Conservation (phyloP, 2,113 vertebrate genomes). For the Scomber scombrus region DNA sequence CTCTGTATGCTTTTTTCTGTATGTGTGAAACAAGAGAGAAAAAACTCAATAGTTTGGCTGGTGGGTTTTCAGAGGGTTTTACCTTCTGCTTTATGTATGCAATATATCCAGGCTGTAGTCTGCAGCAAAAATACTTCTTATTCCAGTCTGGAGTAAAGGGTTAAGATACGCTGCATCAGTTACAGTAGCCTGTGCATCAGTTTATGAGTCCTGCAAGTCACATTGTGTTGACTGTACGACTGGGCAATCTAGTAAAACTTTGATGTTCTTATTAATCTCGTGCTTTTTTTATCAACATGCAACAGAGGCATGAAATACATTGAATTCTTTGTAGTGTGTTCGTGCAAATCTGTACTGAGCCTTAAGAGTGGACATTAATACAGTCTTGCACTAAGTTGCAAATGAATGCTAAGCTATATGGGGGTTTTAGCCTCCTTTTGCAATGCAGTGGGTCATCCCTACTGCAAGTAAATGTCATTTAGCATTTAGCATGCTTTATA, state of each 20-base stretch:
- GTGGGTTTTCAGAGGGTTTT: conserved; percentile 50
- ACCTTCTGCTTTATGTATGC: conserved; percentile 68
- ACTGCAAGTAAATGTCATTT: conserved; percentile 1
- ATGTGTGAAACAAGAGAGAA: conserved; percentile 44
- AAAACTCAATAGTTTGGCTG: conserved; percentile 79
- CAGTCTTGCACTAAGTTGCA: conserved; percentile 7
- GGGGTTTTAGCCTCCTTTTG: not conserved
- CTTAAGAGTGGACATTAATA: conserved; percentile 6
- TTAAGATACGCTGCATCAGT: conserved; percentile 44
- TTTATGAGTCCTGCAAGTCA: not conserved
- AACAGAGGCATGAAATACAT: not conserved
- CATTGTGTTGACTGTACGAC: not conserved
- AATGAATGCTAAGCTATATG: conserved; percentile 1
- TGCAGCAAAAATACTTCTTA: not conserved
- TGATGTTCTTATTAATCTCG: conserved; percentile 8
- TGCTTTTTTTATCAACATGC: not conserved
- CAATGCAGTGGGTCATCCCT: not conserved
- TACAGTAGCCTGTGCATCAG: conserved; percentile 37
- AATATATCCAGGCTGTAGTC: conserved; percentile 63
- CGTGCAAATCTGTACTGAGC: conserved; percentile 11
- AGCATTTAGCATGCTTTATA: not conserved
- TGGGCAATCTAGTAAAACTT: conserved; percentile 8
- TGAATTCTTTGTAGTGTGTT: not conserved
- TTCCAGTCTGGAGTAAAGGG: conserved; percentile 47
- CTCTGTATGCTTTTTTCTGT: conserved; percentile 41